Base-by-base conservation (phyloP, 1,140 invertebrate species). In the Physella acuta region DNA sequence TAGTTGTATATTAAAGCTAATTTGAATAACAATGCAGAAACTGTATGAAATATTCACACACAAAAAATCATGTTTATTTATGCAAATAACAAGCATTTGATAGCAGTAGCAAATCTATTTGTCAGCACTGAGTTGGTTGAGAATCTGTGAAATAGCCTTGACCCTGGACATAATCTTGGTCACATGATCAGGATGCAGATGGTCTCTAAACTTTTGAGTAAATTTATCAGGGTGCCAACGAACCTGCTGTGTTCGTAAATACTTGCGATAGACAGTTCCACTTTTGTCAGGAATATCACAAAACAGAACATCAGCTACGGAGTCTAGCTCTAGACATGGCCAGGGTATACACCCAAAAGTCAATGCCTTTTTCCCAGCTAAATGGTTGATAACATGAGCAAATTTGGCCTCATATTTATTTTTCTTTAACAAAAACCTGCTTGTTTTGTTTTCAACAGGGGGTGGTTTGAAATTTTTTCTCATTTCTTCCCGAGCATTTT, bases 211-310 rank as follows among this genome's bases (percentile, higher is more conserved):
- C 44, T 80, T 78, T 53, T 83, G 81, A 30, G 75, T 28, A 71
- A 83, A 83, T 68, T 80, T 80, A 71, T 83, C 81, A 4, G 81
- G 81, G 71, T 83, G 81, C 81, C 81, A 83, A 2, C 77, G 59
- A 17, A 81, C 75, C 65, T 78, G 75, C 63, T 82, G 77, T 26
- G 77, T 65, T 30, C 78, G 37, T n/a, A 81, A 56, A 66, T 77
- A 78, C 51, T 78, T 79, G 60, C 72, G 75, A 36, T 76, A 77
- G n/a, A 60, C 63, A 0, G 56, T 28, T 33, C 66, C 64, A 16
- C 60, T 49, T 68, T 60, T 70, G 39, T 74, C 71, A 4, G 59
- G 28, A 31, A 76, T 36, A 39, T 78, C 75, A 68, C 73, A 73
- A 62, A 81, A 77, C 58, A 81, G 60, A 11, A 79, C 66, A 3